phyloP scores from a whole-genome alignment of 2,888 invertebrate species.

The Hypena proboscidalis region DNA sequence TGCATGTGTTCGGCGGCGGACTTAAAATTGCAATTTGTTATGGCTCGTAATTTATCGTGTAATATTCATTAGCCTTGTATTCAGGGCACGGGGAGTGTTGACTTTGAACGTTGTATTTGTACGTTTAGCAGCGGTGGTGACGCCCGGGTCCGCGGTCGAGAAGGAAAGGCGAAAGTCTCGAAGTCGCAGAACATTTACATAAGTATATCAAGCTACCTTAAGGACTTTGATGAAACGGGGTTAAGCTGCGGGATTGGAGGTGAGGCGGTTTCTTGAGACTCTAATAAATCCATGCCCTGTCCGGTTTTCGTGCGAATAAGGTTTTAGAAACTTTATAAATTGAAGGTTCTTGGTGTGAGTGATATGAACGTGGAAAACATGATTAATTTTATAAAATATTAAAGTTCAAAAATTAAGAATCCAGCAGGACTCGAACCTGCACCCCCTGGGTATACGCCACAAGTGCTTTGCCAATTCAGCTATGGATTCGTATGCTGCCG shows the following conservation, averaged over 20 bases:
- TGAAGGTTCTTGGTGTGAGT: too few species aligned
- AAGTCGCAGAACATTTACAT: conserved; percentile 33
- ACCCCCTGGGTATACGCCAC: too few species aligned
- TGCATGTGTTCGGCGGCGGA: conserved; percentile 30
- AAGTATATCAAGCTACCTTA: conserved; percentile 29
- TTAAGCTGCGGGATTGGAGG: conserved; percentile 26
- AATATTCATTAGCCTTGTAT: conserved; percentile 26
- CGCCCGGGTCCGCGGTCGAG: conserved; percentile 6
- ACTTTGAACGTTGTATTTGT: conserved; percentile 24
- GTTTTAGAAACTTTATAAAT: too few species aligned
- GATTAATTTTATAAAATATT: too few species aligned
- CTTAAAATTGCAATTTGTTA: conserved; percentile 30
- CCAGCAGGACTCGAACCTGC: too few species aligned
- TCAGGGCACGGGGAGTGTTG: conserved; percentile 16
- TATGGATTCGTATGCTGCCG: too few species aligned
- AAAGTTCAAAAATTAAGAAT: too few species aligned
- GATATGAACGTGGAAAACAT: too few species aligned
- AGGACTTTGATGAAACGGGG: conserved; percentile 33
- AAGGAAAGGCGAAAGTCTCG: conserved; percentile 28
- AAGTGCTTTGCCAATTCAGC: too few species aligned
- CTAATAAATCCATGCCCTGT: too few species aligned
- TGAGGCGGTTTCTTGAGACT: too few species aligned
- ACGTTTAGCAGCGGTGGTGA: conserved; percentile 7
- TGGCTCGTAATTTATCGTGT: conserved; percentile 12
- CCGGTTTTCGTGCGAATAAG: too few species aligned